Conservation (phyloP, 2,113 vertebrate genomes). For the Bucco capensis region DNA sequence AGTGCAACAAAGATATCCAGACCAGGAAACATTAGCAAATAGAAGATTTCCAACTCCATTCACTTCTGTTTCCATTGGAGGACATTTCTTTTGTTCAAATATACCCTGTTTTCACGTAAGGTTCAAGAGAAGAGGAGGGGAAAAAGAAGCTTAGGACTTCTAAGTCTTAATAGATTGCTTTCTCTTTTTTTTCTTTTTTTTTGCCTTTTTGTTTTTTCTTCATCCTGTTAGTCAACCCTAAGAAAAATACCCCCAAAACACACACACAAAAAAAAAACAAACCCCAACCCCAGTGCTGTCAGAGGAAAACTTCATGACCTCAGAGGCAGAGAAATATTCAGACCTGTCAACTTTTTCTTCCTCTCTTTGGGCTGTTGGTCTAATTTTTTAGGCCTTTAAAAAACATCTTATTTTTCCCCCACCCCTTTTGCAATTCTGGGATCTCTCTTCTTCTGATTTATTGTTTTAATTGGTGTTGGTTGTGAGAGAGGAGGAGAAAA, state of each 20-base stretch:
- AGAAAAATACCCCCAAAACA: not conserved
- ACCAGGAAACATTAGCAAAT: constrained; percentile 75
- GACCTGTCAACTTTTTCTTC: constrained; percentile 36
- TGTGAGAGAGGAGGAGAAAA: not conserved
- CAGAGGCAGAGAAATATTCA: constrained; percentile 36
- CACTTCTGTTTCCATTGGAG: constrained; percentile 76
- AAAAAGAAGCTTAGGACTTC: constrained; percentile 69
- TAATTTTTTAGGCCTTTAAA: not conserved
- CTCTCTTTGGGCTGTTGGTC: constrained; percentile 38
- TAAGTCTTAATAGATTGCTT: constrained; percentile 66
- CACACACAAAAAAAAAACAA: not conserved
- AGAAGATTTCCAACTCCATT: constrained; percentile 66
- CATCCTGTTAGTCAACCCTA: constrained; percentile 62
- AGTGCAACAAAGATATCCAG: constrained; percentile 97
- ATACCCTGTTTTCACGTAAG: constrained; percentile 99
- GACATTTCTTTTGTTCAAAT: constrained; percentile 95
- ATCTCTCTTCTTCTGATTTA: not conserved
- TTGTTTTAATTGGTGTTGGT: not conserved
- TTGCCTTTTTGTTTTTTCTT: no score
- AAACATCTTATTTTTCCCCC: not conserved
- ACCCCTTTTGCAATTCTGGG: not conserved
- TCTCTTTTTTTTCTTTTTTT: not conserved
- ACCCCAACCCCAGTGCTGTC: accelerated
- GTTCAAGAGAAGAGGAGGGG: constrained; percentile 85
- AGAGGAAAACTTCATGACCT: not conserved